Evolutionary conservation across 2,797 vertebrate species (phyloP).

Genomic region (Pogoniulus pusillus): DNA sequence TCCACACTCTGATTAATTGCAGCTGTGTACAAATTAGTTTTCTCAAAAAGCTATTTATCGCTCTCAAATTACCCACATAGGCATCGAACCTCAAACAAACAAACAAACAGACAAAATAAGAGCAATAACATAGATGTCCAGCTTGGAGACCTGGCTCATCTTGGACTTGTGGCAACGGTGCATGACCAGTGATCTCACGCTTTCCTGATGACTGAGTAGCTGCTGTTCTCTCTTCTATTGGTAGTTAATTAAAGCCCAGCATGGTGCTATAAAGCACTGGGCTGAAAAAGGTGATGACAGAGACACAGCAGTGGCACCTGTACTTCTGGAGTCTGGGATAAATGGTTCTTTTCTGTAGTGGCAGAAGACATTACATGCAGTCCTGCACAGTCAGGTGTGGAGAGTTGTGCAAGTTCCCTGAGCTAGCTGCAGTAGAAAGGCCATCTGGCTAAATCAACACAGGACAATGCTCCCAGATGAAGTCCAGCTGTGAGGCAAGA

Average conservation of each 20-base stretch:
- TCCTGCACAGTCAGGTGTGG: not conserved
- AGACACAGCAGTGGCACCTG: not conserved
- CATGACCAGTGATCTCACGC: not conserved
- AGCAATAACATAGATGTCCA: not conserved
- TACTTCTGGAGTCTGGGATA: not conserved
- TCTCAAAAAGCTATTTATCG: conserved; percentile 66
- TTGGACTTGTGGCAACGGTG: not conserved
- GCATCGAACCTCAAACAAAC: conserved; percentile 58
- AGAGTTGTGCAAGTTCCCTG: not conserved
- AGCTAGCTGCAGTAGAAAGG: not conserved
- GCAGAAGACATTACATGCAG: not conserved
- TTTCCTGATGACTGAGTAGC: not conserved
- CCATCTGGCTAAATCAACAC: not conserved
- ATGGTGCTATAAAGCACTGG: not conserved
- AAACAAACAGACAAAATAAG: conserved; percentile 32
- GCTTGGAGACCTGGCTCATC: not conserved
- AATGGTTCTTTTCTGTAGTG: not conserved
- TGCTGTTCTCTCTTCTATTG: not conserved
- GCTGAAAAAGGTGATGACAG: not conserved
- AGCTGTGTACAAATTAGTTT: conserved; percentile 66
- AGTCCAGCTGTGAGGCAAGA: not conserved
- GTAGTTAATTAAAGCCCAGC: conserved; percentile 36
- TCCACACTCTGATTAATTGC: conserved; percentile 55
- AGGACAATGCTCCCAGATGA: not conserved
- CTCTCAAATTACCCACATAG: conserved; percentile 52